phyloP scores from a whole-genome alignment of 1,140 invertebrate genomes.

The Heliconius hermathena region DNA sequence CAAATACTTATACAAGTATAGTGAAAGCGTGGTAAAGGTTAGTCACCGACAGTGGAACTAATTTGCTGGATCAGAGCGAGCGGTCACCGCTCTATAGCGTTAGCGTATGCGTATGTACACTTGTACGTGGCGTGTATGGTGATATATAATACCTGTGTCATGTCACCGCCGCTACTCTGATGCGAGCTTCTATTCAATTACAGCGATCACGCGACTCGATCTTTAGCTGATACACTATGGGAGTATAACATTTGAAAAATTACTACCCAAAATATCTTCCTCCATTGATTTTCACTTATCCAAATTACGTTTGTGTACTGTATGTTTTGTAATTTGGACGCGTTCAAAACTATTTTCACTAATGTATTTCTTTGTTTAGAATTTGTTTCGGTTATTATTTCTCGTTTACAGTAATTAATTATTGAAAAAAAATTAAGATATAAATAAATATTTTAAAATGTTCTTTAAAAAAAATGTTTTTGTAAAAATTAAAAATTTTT shows the following conservation, averaged over 20 bases:
- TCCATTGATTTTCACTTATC: not conserved
- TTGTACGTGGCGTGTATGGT: constrained; percentile 4
- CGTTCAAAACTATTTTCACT: not conserved
- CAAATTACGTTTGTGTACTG: not conserved
- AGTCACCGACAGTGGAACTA: constrained; percentile 14
- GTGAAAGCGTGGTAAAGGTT: constrained; percentile 10
- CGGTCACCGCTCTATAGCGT: constrained; percentile 20
- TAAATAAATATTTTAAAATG: too few species aligned
- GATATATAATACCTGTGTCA: constrained; percentile 32
- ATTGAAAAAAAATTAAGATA: too few species aligned
- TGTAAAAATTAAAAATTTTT: too few species aligned
- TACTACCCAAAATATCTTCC: not conserved
- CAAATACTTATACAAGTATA: not conserved
- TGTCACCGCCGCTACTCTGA: constrained; percentile 33
- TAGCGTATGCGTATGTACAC: not conserved
- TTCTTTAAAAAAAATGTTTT: too few species aligned
- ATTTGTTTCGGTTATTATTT: too few species aligned
- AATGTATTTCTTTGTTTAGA: too few species aligned
- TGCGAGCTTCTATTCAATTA: constrained; percentile 37
- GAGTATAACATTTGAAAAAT: constrained; percentile 14
- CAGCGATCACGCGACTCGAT: constrained; percentile 33
- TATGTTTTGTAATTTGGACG: not conserved
- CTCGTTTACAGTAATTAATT: too few species aligned
- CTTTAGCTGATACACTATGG: constrained; percentile 27
- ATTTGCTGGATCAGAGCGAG: constrained; percentile 23